Base-by-base conservation (phyloP, 35 echinoderm and acorn worm genomes). In the Hemicentrotus pulcherrimus region DNA sequence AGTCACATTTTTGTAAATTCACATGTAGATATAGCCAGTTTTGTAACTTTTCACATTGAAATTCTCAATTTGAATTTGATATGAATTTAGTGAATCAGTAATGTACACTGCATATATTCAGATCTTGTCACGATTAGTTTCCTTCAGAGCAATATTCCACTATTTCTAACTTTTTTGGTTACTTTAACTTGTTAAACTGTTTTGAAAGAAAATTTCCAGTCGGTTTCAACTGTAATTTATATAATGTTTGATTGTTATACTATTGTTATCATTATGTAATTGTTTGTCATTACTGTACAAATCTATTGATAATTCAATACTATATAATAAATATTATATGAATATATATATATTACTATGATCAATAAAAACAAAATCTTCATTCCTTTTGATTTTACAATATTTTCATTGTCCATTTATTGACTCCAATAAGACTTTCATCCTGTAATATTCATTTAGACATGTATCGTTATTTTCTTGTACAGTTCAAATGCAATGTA, bases 101-200 rank as follows among this genome's bases (percentile, higher is more conserved):
- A 78, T 78, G 65, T 78, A 78, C 65, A 78, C 19, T 22, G 24
- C 65, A 78, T 78, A 78, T 78, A 78, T n/a, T 78, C 65, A 78
- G 28, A 78, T n/a, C 19, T 78, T 78, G 65, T 78, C 65, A 78
- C 65, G 19, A 78, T 78, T 78, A 6, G 65, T 78, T 90, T 90
- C 88, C 88, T 90, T 90, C 88, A 90, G 24, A 90, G 88, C 88
- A 90, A 90, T 90, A 90, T 90, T 90, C 88, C 46, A 90, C 88
- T 90, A 90, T 90, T 90, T 90, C 32, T 90, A 78, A 78, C 65
- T 28, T 28, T 55, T 55, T 78, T 78, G 65, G 65, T 78, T 78
- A 78, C 65, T 71, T 55, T 71, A 24, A 71, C 61, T 78, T 78
- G 65, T 78, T 22, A 78, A 78, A 78, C 65, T 78, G 65, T 78